Evolutionary conservation across 2,888 invertebrate species (phyloP), one percentile per base, ranked within the genome.

Genomic region (Diaprepes abbreviatus): DNA sequence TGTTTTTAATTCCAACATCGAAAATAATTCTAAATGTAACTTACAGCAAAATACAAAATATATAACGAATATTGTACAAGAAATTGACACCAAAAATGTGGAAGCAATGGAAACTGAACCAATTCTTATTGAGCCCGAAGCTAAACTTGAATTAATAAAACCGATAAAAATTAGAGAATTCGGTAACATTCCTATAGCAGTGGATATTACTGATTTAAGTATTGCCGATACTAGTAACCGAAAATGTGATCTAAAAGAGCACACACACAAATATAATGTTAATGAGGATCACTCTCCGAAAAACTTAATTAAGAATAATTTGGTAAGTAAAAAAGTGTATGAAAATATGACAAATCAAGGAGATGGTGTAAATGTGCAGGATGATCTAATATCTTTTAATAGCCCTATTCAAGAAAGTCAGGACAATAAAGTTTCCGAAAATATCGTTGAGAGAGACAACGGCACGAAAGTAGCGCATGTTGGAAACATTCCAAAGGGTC

Each of bases 141-240:
- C 16, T 6, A 17, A 17, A 6, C 2, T 17, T 1, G 19, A 17
- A 16, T 9, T 17, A 2, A 7, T 12, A 45, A 48, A 28, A 48
- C 48, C 48, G 4, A 14, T 38, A 2, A 62, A 62, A 50, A 17
- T 40, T 7, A 21, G 28, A 33, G 38, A 36, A 19, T 63, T 63
- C 31, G 63, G 63, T 28, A 28, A 40, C n/a, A 63, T 63, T 40
- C 63, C 63, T 3, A 40, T 63, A 38, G 54, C 63, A 7, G 21
- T 52, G 0, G 63, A 63, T 17, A 12, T 50, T 14, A 54, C 52
- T 17, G 40, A 63, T 63, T 2, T 10, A 12, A 38, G 52, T 54
- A 40, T 54, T n/a, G 50, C 21, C 21, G 21, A 21, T 21, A 45
- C n/a, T 21, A 12, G 45, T 21, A 45, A n/a, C 7, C 45, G 10